Evolutionary conservation across 2,113 vertebrate genomes (phyloP).

Genomic region (Stegastes partitus): DNA sequence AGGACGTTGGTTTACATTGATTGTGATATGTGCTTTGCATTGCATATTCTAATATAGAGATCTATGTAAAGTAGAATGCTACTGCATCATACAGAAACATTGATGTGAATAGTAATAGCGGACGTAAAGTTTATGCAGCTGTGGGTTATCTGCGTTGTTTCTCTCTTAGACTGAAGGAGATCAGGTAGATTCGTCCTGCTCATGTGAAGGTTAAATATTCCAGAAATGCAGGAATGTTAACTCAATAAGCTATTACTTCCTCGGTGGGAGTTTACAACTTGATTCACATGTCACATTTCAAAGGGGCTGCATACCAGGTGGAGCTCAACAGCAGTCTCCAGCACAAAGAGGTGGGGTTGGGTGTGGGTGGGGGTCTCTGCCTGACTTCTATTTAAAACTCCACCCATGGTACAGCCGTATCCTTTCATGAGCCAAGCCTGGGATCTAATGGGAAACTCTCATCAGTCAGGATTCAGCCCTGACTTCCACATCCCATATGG

Average conservation of each 20-base stretch:
- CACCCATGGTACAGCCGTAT: slow-evolving; percentile 48
- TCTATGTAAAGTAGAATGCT: no score
- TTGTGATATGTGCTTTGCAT: no score
- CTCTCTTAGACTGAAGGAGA: no score
- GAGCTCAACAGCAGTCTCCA: slow-evolving; percentile 23
- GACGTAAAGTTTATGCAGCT: no score
- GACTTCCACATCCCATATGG: slow-evolving; percentile 43
- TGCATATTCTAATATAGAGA: no score
- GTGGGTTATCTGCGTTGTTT: no score
- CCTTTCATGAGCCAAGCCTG: slow-evolving; percentile 34
- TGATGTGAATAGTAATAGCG: no score
- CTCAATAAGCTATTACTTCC: not conserved
- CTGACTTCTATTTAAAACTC: slow-evolving; percentile 47
- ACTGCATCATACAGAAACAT: no score
- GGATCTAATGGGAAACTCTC: slow-evolving; percentile 48
- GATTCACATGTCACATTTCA: slow-evolving; percentile 11
- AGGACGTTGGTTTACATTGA: no score
- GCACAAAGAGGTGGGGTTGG: slow-evolving; percentile 5
- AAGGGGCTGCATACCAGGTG: slow-evolving; percentile 26
- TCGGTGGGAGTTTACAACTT: not conserved
- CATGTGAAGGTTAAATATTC: no score
- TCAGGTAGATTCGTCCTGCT: no score
- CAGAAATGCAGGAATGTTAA: not conserved
- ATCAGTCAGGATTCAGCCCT: slow-evolving; percentile 19
- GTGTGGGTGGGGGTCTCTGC: slow-evolving; percentile 1